These are phyloP conservation scores for Microchrysa polita DNA, from an alignment of 2,888 invertebrate genomes.

Conservation along the genomic window DNA sequence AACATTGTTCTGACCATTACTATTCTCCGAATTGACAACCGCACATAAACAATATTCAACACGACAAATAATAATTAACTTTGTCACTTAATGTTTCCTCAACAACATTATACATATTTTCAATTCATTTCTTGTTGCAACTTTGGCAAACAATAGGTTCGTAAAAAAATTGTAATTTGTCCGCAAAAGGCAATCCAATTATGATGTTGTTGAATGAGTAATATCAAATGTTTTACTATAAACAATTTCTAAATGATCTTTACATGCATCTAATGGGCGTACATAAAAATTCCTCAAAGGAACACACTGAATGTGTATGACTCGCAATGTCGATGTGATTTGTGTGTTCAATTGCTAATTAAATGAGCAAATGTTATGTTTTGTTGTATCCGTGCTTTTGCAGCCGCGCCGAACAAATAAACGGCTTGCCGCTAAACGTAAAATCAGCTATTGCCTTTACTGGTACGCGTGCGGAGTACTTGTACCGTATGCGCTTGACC, in stretches of 20 bases:
- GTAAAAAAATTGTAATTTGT: conserved; percentile 7
- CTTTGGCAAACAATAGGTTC: background rate
- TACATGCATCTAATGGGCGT: background rate
- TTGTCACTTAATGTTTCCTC: too few species aligned
- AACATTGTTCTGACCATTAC: too few species aligned
- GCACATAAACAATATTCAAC: too few species aligned
- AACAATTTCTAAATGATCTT: background rate
- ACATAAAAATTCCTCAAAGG: conserved; percentile 1
- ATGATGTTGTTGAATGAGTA: background rate
- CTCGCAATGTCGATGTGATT: too few species aligned
- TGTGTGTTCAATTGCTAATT: background rate
- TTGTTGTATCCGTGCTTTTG: background rate
- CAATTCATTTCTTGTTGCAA: too few species aligned
- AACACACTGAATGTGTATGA: too few species aligned
- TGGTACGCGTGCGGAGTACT: background rate
- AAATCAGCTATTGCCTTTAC: too few species aligned
- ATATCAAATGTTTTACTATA: background rate
- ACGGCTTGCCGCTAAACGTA: background rate
- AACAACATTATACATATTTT: too few species aligned
- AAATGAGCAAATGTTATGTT: background rate
- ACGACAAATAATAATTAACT: too few species aligned
- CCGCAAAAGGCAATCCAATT: background rate
- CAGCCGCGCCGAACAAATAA: background rate
- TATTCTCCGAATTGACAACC: too few species aligned
- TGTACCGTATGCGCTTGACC: background rate